Conservation (phyloP, 2,888 invertebrate genomes). For the Eupithecia subfuscata region DNA sequence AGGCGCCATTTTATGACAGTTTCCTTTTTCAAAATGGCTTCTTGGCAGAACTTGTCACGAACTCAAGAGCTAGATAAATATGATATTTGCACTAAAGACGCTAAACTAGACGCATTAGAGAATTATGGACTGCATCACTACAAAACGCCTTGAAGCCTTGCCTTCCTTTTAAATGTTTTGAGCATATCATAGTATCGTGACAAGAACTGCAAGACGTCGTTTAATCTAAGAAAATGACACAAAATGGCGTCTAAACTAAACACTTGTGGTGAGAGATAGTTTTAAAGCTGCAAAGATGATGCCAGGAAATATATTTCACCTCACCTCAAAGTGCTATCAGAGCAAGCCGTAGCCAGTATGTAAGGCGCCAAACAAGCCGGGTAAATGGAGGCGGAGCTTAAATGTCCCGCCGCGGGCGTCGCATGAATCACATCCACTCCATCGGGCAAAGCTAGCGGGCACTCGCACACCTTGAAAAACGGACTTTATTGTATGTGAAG, state of each 20-base stretch:
- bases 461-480: slow-evolving; percentile 88
- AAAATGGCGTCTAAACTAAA: neutral
- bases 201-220: no score
- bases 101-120: no score
- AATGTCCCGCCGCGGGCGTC: slow-evolving; percentile 97
- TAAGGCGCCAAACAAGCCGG: slow-evolving; percentile 99
- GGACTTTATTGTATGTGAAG: slow-evolving; percentile 9
- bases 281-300: neutral
- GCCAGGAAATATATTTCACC: neutral
- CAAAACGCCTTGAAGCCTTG: no score
- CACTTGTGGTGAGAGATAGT: neutral
- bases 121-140: no score
- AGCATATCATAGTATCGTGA: no score
- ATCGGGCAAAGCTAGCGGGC: slow-evolving; percentile 93
- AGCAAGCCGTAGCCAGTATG: slow-evolving; percentile 97
- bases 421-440: slow-evolving; percentile 97
- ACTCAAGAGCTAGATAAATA: no score
- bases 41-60: neutral
- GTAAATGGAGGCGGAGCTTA: slow-evolving; percentile 98
- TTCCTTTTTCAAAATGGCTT: neutral
- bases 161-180: no score
- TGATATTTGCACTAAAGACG: no score
- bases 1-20: neutral
- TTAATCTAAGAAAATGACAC: no score
- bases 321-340: slow-evolving; percentile 92